A percentile compares a stretch with the other conserved stretches of the same genome.
Evolutionary conservation across 2,888 invertebrate genomes (phyloP).

Genomic region (Elegia similella): DNA sequence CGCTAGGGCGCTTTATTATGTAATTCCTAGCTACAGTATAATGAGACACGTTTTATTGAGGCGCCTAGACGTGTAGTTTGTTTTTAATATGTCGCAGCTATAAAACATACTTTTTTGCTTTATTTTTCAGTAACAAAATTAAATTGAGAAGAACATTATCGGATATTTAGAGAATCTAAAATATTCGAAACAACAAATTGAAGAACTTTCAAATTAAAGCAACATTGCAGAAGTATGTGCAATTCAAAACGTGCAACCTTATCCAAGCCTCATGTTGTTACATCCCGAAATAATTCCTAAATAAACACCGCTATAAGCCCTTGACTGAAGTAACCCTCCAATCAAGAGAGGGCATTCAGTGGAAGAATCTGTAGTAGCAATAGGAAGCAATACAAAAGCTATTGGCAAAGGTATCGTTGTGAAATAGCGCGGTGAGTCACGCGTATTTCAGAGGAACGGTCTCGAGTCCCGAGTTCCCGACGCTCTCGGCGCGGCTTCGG

Average conservation of each 20-base stretch:
- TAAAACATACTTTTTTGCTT: too few relatives aligned
- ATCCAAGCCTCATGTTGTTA: background rate
- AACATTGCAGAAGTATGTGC: too few relatives aligned
- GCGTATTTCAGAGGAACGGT: constrained; percentile 60
- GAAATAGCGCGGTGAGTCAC: constrained; percentile 72
- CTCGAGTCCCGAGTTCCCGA: constrained; percentile 31
- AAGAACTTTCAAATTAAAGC: background rate
- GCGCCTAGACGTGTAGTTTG: background rate
- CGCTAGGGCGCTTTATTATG: constrained; percentile 30
- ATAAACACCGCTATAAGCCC: constrained; percentile 2
- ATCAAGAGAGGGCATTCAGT: constrained; percentile 29
- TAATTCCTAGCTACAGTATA: constrained; percentile 21
- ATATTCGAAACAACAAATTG: background rate
- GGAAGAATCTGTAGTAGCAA: constrained; percentile 43
- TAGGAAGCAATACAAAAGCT: constrained; percentile 76
- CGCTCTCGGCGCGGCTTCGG: constrained; percentile 3
- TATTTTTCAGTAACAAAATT: background rate
- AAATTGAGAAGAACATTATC: background rate
- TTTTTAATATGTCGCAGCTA: too few relatives aligned
- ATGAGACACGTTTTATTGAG: background rate
- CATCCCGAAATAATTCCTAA: constrained; percentile 12
- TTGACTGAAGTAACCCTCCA: constrained; percentile 31
- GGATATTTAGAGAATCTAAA: too few relatives aligned
- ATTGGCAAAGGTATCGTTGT: constrained; percentile 76
- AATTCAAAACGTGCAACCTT: background rate